Conservation (phyloP, 2,888 invertebrate genomes). For the Caenorhabditis doughertyi region DNA sequence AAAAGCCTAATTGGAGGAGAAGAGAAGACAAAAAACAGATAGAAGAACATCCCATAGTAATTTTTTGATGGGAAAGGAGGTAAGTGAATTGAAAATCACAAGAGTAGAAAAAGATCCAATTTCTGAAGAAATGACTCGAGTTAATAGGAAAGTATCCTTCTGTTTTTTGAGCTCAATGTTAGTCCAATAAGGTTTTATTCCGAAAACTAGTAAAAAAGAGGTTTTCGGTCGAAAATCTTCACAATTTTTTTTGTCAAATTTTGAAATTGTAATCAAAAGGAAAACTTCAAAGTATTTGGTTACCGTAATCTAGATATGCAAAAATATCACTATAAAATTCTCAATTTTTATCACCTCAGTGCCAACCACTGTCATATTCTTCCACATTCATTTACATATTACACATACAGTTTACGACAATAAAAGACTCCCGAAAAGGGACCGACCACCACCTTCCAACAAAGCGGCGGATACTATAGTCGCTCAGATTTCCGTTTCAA, state of each 20-base stretch:
- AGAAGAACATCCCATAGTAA: slow-evolving; percentile 25
- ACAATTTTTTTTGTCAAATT: no score
- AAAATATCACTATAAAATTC: background rate
- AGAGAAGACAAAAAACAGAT: slow-evolving; percentile 8
- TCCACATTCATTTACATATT: background rate
- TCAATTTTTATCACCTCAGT: slow-evolving; percentile 5
- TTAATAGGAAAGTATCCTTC: background rate
- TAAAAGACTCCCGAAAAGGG: background rate
- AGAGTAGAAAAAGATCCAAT: slow-evolving; percentile 45
- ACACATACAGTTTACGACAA: slow-evolving; percentile 15
- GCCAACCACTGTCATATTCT: background rate
- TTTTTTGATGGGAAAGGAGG: slow-evolving; percentile 28
- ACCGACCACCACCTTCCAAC: slow-evolving; percentile 22
- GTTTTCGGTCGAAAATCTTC: no score
- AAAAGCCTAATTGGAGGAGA: slow-evolving; percentile 11
- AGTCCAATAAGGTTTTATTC: background rate
- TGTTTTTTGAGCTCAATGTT: no score
- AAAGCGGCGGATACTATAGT: slow-evolving; percentile 28
- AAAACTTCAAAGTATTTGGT: background rate
- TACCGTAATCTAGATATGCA: background rate
- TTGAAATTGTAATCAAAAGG: no score
- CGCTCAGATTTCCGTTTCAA: slow-evolving; percentile 66
- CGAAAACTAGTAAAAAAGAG: no score
- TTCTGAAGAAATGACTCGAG: slow-evolving; percentile 15
- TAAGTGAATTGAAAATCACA: slow-evolving; percentile 41